A percentile compares a stretch with the other conserved stretches of the same genome.
Conservation (phyloP, 1,140 invertebrate species). For the Charaxes varanes region DNA sequence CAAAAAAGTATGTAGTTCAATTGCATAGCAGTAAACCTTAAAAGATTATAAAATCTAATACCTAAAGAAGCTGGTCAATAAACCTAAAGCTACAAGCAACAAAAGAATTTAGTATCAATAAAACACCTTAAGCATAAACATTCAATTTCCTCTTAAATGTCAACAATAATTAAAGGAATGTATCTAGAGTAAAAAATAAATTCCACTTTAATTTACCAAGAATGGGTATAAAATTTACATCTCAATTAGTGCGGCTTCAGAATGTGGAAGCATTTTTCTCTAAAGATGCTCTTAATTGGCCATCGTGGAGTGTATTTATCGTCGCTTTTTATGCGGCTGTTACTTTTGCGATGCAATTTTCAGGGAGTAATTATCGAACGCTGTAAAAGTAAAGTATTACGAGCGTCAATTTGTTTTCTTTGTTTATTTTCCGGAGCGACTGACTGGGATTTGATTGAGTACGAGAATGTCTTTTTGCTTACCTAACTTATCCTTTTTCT, state of each 20-base stretch:
- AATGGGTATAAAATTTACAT: constrained; percentile 7
- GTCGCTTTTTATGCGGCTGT: constrained; percentile 30
- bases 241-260: constrained; percentile 16
- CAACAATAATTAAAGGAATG: constrained; percentile 1
- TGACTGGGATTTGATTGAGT: neutral
- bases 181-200: neutral
- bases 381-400: constrained; percentile 21
- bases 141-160: no score
- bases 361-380: constrained; percentile 36
- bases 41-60: no score
- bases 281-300: constrained; percentile 33
- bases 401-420: constrained; percentile 8
- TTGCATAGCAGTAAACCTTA: no score
- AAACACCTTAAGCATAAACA: no score
- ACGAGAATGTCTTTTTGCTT: neutral
- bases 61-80: no score
- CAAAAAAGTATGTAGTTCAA: no score
- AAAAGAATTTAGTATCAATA: no score
- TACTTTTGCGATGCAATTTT: constrained; percentile 32
- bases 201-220: neutral
- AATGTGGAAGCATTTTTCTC: constrained; percentile 20
- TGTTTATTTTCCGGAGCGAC: constrained; percentile 1
- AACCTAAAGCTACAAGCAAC: no score
- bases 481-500: no score
- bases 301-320: constrained; percentile 26